Evolutionary conservation across 30 jellyfish, hydroid and myxozoan genomes (phyloP).

Genomic region (Mastigias papua): DNA sequence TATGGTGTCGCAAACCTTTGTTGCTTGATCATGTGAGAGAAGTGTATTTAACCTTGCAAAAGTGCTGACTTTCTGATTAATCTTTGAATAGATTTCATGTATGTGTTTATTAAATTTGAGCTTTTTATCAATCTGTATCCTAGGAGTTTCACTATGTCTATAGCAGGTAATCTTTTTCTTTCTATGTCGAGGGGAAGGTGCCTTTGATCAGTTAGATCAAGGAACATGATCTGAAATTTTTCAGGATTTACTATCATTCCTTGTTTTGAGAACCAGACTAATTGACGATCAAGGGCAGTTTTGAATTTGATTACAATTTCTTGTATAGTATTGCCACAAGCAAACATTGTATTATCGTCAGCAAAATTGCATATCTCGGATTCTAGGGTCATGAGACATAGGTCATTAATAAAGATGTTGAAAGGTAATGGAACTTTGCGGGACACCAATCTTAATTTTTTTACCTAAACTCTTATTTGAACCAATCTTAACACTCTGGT

Average conservation of each 20-base stretch:
- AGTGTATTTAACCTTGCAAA: conserved; percentile 14
- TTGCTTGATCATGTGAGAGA: conserved; percentile 26
- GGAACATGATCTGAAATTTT: conserved; percentile 63
- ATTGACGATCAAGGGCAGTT: conserved; percentile 4
- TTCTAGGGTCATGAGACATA: conserved; percentile 21
- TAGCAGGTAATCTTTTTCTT: conserved; percentile 5
- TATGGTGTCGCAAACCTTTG: conserved; percentile 11
- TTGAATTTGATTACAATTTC: conserved; percentile 23
- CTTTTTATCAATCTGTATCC: conserved; percentile 42
- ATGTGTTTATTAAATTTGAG: conserved; percentile 11
- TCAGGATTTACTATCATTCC: conserved; percentile 64
- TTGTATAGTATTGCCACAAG: background rate
- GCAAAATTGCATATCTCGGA: conserved; percentile 47
- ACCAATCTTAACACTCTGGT: conserved; percentile 41
- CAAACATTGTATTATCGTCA: conserved; percentile 38
- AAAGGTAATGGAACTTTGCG: conserved; percentile 38
- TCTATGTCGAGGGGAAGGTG: conserved; percentile 9
- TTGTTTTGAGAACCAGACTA: conserved; percentile 52
- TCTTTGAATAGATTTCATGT: conserved; percentile 1
- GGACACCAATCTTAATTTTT: conserved; percentile 18
- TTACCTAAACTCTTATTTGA: background rate
- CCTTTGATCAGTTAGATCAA: conserved; percentile 21
- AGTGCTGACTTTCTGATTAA: conserved; percentile 30
- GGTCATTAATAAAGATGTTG: conserved; percentile 22
- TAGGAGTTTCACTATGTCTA: conserved; percentile 38